These are phyloP conservation scores for Synergus japonicus DNA, from an alignment of 2,888 invertebrate species.

Conservation along the genomic window DNA sequence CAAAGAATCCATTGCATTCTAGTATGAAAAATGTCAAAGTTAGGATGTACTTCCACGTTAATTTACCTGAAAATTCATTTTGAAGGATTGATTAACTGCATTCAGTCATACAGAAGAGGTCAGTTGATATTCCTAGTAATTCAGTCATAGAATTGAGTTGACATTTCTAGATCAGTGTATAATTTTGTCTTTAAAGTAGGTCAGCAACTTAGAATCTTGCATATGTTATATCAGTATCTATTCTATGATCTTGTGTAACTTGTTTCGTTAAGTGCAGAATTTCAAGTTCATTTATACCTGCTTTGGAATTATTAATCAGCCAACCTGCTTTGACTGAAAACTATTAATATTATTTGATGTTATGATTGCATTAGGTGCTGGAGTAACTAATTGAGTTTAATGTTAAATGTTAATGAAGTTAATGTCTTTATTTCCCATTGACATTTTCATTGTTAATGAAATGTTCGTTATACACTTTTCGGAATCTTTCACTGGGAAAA, in stretches of 20 bases:
- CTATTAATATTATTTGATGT: neutral
- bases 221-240: conserved; percentile 13
- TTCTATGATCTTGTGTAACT: conserved; percentile 29
- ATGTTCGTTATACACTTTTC: too few species aligned
- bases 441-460: too few species aligned
- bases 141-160: neutral
- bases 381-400: neutral
- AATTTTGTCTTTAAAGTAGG: conserved; percentile 30
- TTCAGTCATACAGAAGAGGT: neutral
- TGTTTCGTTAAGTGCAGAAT: conserved; percentile 27
- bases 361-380: neutral
- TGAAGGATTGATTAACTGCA: too few species aligned
- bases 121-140: neutral
- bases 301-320: conserved; percentile 3
- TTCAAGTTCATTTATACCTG: conserved; percentile 20
- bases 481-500: neutral
- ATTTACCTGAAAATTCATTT: too few species aligned
- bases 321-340: neutral
- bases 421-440: too few species aligned
- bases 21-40: neutral
- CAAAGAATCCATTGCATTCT: neutral
- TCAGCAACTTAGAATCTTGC: conserved; percentile 22
- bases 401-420: neutral
- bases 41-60: neutral
- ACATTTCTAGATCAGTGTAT: neutral